A percentile compares a stretch with the other conserved stretches of the same genome.
Evolutionary conservation across 2,113 vertebrate species (phyloP).

Genomic region (Paedocypris sp.): DNA sequence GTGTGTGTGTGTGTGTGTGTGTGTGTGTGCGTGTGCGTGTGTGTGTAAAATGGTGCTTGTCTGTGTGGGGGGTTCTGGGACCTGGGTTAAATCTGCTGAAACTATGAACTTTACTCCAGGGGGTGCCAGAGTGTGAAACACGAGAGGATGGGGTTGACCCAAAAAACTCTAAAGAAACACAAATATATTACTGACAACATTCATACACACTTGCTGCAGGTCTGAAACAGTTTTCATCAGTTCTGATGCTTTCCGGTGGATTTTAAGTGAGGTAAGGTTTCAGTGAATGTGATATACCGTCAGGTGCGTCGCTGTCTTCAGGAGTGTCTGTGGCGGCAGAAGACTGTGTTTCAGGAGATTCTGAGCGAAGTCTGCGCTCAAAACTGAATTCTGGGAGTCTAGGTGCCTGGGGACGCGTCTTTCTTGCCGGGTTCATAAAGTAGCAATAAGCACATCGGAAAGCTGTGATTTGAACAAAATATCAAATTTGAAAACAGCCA

Average conservation of each 20-base stretch:
- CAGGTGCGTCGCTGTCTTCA: slow-evolving; percentile 52
- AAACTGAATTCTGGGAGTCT: slow-evolving; percentile 83
- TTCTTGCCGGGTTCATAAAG: slow-evolving; percentile 92
- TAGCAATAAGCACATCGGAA: slow-evolving; percentile 95
- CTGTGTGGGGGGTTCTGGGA: slow-evolving; percentile 19
- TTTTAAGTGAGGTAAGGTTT: neutral
- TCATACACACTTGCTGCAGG: neutral
- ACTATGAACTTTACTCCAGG: slow-evolving; percentile 58
- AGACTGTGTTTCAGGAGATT: slow-evolving; percentile 42
- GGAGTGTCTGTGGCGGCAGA: slow-evolving; percentile 41
- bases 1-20: no score
- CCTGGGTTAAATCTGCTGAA: slow-evolving; percentile 44
- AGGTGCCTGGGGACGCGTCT: slow-evolving; percentile 85
- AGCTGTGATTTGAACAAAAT: slow-evolving; percentile 51
- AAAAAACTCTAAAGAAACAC: slow-evolving; percentile 32
- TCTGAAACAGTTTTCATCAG: neutral
- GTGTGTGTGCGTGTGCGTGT: no score
- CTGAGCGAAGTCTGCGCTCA: slow-evolving; percentile 63
- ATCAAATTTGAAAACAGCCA: neutral
- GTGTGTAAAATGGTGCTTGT: neutral
- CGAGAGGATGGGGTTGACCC: slow-evolving; percentile 5
- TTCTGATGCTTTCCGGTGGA: neutral
- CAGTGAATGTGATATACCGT: slow-evolving; percentile 44
- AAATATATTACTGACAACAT: slow-evolving; percentile 17
- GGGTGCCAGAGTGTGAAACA: slow-evolving; percentile 46